phyloP scores from a whole-genome alignment of 2,888 invertebrate genomes.

The Girardia tigrina region DNA sequence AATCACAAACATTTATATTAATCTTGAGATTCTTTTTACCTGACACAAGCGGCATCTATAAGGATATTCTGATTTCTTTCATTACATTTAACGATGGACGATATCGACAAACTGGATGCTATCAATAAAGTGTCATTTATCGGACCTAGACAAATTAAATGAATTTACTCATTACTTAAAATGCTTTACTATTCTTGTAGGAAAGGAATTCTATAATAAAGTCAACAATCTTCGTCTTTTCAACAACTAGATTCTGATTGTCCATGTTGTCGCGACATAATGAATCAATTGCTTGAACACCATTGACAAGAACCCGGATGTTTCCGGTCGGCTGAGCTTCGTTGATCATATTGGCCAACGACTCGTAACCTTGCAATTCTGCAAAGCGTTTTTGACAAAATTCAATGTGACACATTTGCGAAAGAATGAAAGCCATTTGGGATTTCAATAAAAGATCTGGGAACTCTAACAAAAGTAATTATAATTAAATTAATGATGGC shows the following conservation, averaged over 20 bases:
- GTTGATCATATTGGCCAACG: background rate
- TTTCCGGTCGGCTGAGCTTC: background rate
- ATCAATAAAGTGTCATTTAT: background rate
- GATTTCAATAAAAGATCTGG: background rate
- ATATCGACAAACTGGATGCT: background rate
- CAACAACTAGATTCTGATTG: constrained; percentile 45
- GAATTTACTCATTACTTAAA: background rate
- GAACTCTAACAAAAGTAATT: background rate
- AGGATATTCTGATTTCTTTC: background rate
- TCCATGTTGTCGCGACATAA: constrained; percentile 42
- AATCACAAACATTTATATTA: background rate
- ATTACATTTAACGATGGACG: background rate
- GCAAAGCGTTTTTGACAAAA: background rate
- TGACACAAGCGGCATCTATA: background rate
- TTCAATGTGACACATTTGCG: background rate
- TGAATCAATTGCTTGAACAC: background rate
- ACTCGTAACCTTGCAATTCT: constrained; percentile 12
- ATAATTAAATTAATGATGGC: too few relatives aligned
- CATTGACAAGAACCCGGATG: constrained; percentile 1
- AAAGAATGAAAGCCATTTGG: background rate
- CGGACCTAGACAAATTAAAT: background rate
- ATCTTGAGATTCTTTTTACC: background rate
- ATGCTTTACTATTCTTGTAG: background rate
- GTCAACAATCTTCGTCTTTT: constrained; percentile 42
- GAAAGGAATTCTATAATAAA: constrained; percentile 45